A percentile compares a stretch with the other conserved stretches of the same genome.
phyloP scores from a whole-genome alignment of 2,113 vertebrate species.

The Chaenocephalus aceratus region DNA sequence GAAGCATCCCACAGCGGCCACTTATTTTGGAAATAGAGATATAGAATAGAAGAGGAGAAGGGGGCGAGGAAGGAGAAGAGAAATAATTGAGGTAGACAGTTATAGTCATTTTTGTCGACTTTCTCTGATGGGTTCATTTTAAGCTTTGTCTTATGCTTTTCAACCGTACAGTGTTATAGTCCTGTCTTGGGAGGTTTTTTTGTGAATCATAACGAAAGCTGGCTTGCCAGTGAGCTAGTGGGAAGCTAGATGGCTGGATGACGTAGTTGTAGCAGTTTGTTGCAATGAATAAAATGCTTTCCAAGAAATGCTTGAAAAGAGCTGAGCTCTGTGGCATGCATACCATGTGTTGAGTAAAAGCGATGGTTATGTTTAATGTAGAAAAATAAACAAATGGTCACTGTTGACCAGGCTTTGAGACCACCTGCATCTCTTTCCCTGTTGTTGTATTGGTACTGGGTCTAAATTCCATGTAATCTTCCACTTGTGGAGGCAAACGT shows the following conservation, averaged over 20 bases:
- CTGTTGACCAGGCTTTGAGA: conserved; percentile 58
- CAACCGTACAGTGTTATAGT: conserved; percentile 30
- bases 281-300: conserved; percentile 51
- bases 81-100: conserved; percentile 25
- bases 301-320: conserved; percentile 46
- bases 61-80: conserved; percentile 7
- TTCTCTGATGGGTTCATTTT: conserved; percentile 29
- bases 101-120: conserved; percentile 42
- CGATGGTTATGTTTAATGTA: conserved; percentile 48
- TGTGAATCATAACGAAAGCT: conserved; percentile 30
- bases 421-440: conserved; percentile 41
- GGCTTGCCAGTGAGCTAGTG: conserved; percentile 11
- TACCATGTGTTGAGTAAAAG: conserved; percentile 32
- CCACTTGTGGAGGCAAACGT: neutral
- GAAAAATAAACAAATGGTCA: conserved; percentile 62
- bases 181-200: conserved; percentile 2
- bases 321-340: conserved; percentile 61
- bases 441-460: conserved; percentile 22
- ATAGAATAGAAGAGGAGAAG: neutral
- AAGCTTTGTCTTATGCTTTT: conserved; percentile 34
- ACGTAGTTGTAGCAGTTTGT: conserved; percentile 52
- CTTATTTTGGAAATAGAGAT: conserved; percentile 28
- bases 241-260: conserved; percentile 32
- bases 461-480: conserved; percentile 6
- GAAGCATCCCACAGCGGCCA: conserved; percentile 35